phyloP scores from a whole-genome alignment of 2,888 invertebrate species.

The Pedicia rivosa region DNA sequence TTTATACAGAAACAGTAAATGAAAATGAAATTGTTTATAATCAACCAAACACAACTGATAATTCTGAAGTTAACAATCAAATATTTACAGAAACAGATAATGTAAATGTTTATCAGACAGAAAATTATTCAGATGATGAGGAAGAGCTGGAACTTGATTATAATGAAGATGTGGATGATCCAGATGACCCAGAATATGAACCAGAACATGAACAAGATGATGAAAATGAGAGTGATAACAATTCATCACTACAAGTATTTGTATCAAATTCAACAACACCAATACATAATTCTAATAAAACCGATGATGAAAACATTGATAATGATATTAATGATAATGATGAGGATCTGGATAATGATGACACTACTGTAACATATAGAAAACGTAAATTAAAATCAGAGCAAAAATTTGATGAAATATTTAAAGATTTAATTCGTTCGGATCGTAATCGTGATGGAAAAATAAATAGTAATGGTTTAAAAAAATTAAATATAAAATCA shows the following conservation, averaged over 20 bases:
- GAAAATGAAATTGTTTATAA: no score
- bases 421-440: no score
- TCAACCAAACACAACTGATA: no score
- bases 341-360: not conserved
- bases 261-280: constrained; percentile 14
- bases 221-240: not conserved
- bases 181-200: no score
- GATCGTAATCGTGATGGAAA: not conserved
- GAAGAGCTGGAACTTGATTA: not conserved
- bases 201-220: not conserved
- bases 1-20: no score
- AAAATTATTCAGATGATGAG: constrained; percentile 8
- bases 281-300: not conserved
- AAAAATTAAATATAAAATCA: constrained; percentile 1
- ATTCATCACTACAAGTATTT: constrained; percentile 8
- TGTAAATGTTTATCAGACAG: no score
- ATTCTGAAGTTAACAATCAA: no score
- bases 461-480: constrained; percentile 1
- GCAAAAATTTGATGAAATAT: no score
- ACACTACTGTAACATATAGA: no score
- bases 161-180: not conserved
- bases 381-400: no score
- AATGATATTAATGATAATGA: not conserved
- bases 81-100: no score
- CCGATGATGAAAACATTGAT: not conserved